Base-by-base conservation (phyloP, 2,113 vertebrate species). In the Verasper variegatus region DNA sequence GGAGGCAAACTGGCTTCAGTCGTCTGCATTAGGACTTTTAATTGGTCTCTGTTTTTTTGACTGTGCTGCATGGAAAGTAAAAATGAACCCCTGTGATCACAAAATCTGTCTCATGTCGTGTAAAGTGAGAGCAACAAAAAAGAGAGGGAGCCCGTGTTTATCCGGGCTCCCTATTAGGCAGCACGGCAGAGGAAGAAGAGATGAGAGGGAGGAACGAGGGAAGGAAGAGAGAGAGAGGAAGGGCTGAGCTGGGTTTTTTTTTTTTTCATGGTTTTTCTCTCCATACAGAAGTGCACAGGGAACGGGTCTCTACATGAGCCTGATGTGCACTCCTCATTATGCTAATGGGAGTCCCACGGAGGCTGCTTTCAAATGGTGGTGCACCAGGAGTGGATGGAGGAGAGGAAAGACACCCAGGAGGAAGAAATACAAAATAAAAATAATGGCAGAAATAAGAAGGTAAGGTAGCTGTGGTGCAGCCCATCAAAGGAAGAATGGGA, bases 281-380 rank as follows among this genome's bases (percentile, higher is more conserved):
- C 60, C 40, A 10, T 67, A 57, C 74, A 80, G 70, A 57, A 54
- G 74, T 52, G 58, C 75, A 78, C 20, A 26, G 59, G 76, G 81
- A 78, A 78, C 81, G 51, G 49, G 51, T 85, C 74, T 42, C 63
- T 54, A 64, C 77, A 73, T 64, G 56, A 80, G 78, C 64, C 73
- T 81, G 59, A 80, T 83, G 83, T 71, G 72, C 65, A 17, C 65
- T 77, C 52, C 72, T 91, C 76, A 80, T 89, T 90, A 91, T 81
- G 58, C 68, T 62, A 45, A 86, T 60, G 79, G 55, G 56, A 85
- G 68, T 69, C 72, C 73, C 49, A 62, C 20, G 13, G 68, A 71
- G 65, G 40, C 67, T 49, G 27, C 68, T 79, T 42, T 70, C 51
- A 1, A 78, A 79, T 54, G 57, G 66, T 37, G 14, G 4, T 23